Conservation (phyloP, 2,113 vertebrate species). For the Irena cyanogastra region DNA sequence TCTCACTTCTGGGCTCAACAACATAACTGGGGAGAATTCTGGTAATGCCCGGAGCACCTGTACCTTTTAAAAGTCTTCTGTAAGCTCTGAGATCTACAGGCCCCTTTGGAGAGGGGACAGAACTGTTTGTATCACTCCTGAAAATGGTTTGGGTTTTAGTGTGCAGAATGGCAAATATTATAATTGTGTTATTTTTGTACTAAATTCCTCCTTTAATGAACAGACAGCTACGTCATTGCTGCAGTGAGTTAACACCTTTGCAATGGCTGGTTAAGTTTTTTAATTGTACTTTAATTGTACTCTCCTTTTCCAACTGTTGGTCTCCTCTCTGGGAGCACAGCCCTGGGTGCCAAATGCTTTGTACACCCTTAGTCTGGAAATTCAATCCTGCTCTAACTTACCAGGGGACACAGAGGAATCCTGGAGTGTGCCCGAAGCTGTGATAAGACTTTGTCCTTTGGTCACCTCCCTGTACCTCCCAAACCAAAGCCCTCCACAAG, state of each 20-base stretch:
- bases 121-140: neutral
- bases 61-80: neutral
- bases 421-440: neutral
- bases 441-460: neutral
- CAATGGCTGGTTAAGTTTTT: neutral
- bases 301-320: neutral
- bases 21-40: neutral
- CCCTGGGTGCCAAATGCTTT: neutral
- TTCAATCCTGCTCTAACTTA: neutral
- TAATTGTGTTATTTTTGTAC: neutral
- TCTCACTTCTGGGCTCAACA: neutral
- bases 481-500: neutral
- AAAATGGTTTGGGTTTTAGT: neutral
- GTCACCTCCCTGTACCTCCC: neutral
- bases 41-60: fast-evolving
- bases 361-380: neutral
- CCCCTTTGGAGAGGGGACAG: neutral
- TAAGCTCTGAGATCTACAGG: neutral
- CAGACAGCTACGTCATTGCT: neutral
- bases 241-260: neutral
- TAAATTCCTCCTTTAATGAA: neutral
- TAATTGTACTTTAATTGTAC: neutral
- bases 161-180: neutral
- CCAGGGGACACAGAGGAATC: neutral
- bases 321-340: neutral